These are phyloP conservation scores for Istiophorus platypterus DNA, from an alignment of 2,113 vertebrate species.

Conservation along the genomic window DNA sequence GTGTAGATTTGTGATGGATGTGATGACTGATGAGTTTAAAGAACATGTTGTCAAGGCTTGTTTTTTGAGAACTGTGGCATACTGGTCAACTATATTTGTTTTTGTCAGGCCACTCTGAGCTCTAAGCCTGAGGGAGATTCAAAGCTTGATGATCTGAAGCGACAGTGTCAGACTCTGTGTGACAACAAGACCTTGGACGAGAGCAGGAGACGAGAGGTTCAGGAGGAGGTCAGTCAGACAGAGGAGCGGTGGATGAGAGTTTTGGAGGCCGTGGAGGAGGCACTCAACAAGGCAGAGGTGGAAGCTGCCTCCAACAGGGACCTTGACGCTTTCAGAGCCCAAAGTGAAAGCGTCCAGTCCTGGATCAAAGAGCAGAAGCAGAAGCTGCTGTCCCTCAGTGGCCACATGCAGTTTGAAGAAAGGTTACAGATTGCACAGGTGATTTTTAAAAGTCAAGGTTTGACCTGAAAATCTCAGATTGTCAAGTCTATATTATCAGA, in stretches of 20 bases:
- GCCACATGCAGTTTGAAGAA: conserved; percentile 48
- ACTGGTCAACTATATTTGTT: not conserved
- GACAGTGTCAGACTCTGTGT: conserved; percentile 55
- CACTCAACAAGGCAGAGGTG: conserved; percentile 31
- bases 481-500: not conserved
- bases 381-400: conserved; percentile 51
- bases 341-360: conserved; percentile 45
- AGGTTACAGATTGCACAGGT: conserved; percentile 68
- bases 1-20: not conserved
- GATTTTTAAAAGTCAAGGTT: not conserved
- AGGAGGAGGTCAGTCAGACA: conserved; percentile 22
- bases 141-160: conserved; percentile 65
- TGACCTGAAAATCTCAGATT: not conserved
- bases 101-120: conserved; percentile 62
- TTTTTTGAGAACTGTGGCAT: not conserved
- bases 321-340: conserved; percentile 52
- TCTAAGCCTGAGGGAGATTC: conserved; percentile 64
- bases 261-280: conserved; percentile 55
- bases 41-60: not conserved
- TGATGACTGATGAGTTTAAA: not conserved
- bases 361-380: conserved; percentile 76
- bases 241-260: conserved; percentile 65
- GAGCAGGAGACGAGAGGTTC: conserved; percentile 35
- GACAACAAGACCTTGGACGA: conserved; percentile 51
- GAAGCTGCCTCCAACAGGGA: conserved; percentile 60